A percentile compares a stretch with the other conserved stretches of the same genome.
Evolutionary conservation across 2,797 vertebrate species (phyloP).

Genomic region (Apodemus agrarius): DNA sequence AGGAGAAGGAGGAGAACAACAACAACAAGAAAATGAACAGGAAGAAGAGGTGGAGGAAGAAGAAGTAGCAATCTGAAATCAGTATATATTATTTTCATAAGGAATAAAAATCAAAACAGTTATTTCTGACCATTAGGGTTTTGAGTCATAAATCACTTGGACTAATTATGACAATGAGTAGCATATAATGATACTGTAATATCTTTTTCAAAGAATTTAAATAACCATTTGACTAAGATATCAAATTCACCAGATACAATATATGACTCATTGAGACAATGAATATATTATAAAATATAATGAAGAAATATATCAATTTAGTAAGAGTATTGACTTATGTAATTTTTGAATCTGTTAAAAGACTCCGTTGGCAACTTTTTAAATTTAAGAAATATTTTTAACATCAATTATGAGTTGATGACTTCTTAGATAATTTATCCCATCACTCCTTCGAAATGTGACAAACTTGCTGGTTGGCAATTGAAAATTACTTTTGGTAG

Average conservation of each 20-base stretch:
- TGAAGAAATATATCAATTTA: not conserved
- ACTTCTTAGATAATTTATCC: not conserved
- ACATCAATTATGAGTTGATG: not conserved
- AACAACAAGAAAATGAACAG: not conserved
- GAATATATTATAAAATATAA: not conserved
- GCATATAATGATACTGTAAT: not conserved
- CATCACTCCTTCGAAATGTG: not conserved
- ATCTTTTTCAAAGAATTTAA: not conserved
- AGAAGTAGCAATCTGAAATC: not conserved
- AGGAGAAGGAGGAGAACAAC: not conserved
- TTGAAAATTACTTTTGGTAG: not conserved
- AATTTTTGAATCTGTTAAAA: not conserved
- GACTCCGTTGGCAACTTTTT: not conserved
- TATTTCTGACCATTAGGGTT: not conserved
- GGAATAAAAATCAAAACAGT: not conserved
- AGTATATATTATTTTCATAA: not conserved
- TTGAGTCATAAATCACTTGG: not conserved
- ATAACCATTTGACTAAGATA: not conserved
- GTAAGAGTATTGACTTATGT: not conserved
- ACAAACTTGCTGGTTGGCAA: not conserved
- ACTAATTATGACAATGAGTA: not conserved
- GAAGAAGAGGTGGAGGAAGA: not conserved
- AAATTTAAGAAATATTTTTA: conserved; percentile 10
- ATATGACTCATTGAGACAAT: not conserved
- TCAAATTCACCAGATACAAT: not conserved